Conservation (phyloP, 1,140 invertebrate genomes). For the Mylabris phalerata region DNA sequence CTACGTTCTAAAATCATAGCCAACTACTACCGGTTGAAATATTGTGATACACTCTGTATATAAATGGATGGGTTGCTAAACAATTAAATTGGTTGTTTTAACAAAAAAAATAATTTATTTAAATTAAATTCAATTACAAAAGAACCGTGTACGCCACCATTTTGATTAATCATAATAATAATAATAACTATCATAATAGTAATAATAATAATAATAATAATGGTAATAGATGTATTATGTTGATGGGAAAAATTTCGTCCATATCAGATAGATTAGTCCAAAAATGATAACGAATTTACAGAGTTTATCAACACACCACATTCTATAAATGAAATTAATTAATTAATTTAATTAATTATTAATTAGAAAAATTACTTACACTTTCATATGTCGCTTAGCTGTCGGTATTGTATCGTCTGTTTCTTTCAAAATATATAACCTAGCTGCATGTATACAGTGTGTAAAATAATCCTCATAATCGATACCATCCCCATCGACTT, state of each 20-base stretch:
- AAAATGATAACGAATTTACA: slow-evolving; percentile 27
- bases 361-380: slow-evolving; percentile 48
- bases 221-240: too few species aligned
- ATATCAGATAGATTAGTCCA: slow-evolving; percentile 26
- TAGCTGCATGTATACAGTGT: slow-evolving; percentile 61
- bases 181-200: too few species aligned
- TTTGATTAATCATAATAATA: too few species aligned
- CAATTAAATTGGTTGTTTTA: not conserved
- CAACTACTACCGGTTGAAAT: too few species aligned
- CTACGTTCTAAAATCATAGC: too few species aligned
- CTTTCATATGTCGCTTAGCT: slow-evolving; percentile 66
- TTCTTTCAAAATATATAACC: slow-evolving; percentile 75
- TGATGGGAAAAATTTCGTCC: slow-evolving; percentile 6
- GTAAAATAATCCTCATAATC: slow-evolving; percentile 68
- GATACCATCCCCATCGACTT: slow-evolving; percentile 63
- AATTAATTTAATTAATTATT: not conserved
- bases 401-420: slow-evolving; percentile 75
- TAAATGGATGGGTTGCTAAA: too few species aligned
- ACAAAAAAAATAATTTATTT: not conserved
- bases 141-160: not conserved
- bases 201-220: too few species aligned
- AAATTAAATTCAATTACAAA: not conserved
- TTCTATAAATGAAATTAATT: slow-evolving; percentile 29
- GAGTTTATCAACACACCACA: slow-evolving; percentile 34
- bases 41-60: too few species aligned